Conservation (phyloP, 2,888 invertebrate species). For the Tipula helvola region DNA sequence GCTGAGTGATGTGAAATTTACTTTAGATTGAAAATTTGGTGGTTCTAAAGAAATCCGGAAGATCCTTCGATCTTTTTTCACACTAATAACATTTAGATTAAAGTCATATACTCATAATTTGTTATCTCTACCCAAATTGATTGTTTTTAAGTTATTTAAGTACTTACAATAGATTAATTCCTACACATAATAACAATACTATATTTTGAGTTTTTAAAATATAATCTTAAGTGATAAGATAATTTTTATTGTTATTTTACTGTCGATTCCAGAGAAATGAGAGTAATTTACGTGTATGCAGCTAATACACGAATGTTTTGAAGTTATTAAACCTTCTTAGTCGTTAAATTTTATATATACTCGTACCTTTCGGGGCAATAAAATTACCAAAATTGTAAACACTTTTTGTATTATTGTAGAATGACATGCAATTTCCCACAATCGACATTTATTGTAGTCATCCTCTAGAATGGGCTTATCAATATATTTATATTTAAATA, state of each 20-base stretch:
- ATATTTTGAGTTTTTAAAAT: neutral
- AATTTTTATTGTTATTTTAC: neutral
- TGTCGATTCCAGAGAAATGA: neutral
- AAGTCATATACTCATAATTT: neutral
- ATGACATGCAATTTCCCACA: neutral
- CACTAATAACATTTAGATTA: neutral
- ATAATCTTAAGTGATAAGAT: neutral
- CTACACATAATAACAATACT: neutral
- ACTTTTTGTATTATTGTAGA: neutral
- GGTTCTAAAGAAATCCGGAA: neutral
- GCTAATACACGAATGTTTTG: neutral
- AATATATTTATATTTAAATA: neutral
- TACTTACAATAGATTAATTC: neutral
- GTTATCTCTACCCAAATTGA: neutral
- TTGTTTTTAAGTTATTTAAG: neutral
- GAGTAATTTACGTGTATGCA: no score
- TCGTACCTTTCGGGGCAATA: neutral
- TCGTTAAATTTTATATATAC: neutral
- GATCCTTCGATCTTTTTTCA: neutral
- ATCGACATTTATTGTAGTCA: neutral
- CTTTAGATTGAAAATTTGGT: no score
- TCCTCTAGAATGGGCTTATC: neutral
- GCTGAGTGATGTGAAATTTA: no score
- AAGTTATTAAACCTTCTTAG: neutral
- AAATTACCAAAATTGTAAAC: neutral